A percentile compares a stretch with the other conserved stretches of the same genome.
phyloP scores from a whole-genome alignment of 2,797 vertebrate species.

The Xiphophorus birchmanni region DNA sequence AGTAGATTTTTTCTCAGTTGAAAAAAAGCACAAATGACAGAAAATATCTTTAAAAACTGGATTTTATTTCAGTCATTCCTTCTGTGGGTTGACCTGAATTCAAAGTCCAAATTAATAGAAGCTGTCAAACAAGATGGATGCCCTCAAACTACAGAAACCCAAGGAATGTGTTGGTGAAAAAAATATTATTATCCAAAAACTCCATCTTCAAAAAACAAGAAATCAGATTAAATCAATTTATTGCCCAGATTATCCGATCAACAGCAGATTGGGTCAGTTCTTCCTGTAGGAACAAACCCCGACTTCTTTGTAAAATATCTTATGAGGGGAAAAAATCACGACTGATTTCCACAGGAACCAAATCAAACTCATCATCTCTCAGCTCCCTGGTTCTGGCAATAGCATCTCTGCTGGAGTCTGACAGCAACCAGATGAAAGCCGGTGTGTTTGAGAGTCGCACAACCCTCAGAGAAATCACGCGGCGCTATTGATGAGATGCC shows the following conservation, averaged over 20 bases:
- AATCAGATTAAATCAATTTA: too few species aligned
- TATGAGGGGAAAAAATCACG: constrained; percentile 1
- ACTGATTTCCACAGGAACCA: constrained; percentile 35
- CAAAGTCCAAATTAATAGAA: too few species aligned
- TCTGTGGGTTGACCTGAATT: too few species aligned
- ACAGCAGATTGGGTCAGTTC: background rate
- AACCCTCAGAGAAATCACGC: constrained; percentile 29
- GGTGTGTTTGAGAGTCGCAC: constrained; percentile 30
- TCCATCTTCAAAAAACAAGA: too few species aligned
- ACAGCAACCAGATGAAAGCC: constrained; percentile 55
- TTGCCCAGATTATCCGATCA: background rate
- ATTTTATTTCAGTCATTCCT: too few species aligned
- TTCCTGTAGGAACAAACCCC: background rate
- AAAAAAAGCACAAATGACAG: too few species aligned
- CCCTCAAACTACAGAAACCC: too few species aligned
- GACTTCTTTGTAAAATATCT: background rate
- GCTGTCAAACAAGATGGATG: too few species aligned
- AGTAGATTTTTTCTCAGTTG: too few species aligned
- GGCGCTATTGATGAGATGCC: constrained; percentile 39
- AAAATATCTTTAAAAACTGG: too few species aligned
- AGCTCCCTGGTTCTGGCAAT: constrained; percentile 12
- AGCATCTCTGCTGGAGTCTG: constrained; percentile 48
- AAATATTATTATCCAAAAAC: too few species aligned
- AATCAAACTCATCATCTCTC: constrained; percentile 27
- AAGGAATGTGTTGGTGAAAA: too few species aligned